Percentiles rank a stretch among this genome's conserved stretches.
Conservation (phyloP, 1,140 invertebrate species). For the Papilio glaucus region DNA sequence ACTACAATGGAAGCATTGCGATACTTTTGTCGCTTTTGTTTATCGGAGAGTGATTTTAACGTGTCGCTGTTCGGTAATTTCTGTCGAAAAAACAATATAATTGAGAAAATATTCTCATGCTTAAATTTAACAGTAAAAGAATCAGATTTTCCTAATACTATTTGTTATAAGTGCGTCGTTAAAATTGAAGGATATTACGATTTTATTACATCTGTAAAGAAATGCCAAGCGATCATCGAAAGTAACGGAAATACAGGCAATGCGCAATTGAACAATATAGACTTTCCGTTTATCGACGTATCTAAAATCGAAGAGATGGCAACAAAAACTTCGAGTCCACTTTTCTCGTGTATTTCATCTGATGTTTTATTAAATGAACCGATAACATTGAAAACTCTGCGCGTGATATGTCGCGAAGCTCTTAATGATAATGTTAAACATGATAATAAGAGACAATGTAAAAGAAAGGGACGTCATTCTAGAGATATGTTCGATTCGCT, state of each 20-base stretch:
- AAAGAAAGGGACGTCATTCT: conserved; percentile 56
- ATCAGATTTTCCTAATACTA: conserved; percentile 58
- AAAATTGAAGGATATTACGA: conserved; percentile 70
- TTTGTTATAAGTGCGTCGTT: conserved; percentile 74
- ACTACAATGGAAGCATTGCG: conserved; percentile 65
- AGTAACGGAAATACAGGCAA: conserved; percentile 38
- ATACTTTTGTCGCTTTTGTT: conserved; percentile 70
- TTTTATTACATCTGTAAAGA: conserved; percentile 64
- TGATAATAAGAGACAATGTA: conserved; percentile 47
- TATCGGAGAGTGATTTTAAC: conserved; percentile 70
- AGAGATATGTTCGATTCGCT: conserved; percentile 75
- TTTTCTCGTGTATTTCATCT: conserved; percentile 74
- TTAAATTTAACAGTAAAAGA: conserved; percentile 68
- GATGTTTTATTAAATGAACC: conserved; percentile 53
- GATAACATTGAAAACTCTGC: conserved; percentile 59
- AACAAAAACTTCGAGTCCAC: conserved; percentile 60
- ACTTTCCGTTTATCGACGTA: conserved; percentile 69
- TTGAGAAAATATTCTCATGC: conserved; percentile 71
- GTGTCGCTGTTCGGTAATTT: conserved; percentile 66
- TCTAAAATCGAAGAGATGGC: conserved; percentile 61
- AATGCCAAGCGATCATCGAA: conserved; percentile 56
- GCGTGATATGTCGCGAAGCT: conserved; percentile 38
- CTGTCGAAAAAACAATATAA: conserved; percentile 61
- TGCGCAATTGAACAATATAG: conserved; percentile 65
- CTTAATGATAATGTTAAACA: conserved; percentile 42